These are phyloP conservation scores for Macaca mulatta DNA, from an alignment of 2,113 vertebrate genomes.

Conservation along the genomic window DNA sequence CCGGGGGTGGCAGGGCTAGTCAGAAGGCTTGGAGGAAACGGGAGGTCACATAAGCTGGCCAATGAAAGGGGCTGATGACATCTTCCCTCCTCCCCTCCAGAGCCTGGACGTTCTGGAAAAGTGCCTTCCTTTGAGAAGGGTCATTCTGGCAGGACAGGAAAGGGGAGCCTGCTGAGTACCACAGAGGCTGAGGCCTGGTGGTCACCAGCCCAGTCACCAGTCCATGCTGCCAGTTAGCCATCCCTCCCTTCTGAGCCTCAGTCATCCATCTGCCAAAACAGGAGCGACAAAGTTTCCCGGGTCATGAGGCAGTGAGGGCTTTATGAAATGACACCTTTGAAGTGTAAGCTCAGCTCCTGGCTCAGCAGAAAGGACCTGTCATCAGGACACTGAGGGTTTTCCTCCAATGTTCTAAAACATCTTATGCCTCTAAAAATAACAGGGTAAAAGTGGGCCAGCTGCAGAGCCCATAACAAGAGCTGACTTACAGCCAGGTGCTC, in stretches of 20 bases:
- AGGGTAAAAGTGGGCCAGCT: rapidly evolving
- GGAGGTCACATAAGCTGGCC: not conserved
- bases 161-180: not conserved
- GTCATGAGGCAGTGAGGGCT: no score
- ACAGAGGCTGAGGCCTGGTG: not conserved
- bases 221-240: not conserved
- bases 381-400: not conserved
- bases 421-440: not conserved
- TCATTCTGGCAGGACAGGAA: not conserved
- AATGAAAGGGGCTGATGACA: no score
- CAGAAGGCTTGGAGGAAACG: not conserved
- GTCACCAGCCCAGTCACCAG: not conserved
- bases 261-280: not conserved
- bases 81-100: not conserved
- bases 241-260: not conserved
- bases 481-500: not conserved
- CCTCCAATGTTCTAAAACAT: not conserved
- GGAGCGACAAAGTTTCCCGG: not conserved
- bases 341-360: not conserved
- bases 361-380: not conserved
- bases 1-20: not conserved
- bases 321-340: not conserved
- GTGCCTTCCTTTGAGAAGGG: not conserved
- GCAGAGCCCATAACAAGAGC: not conserved
- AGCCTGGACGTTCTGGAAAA: not conserved